Conservation (phyloP, 2,797 vertebrate genomes). For the Pangasius djambal region DNA sequence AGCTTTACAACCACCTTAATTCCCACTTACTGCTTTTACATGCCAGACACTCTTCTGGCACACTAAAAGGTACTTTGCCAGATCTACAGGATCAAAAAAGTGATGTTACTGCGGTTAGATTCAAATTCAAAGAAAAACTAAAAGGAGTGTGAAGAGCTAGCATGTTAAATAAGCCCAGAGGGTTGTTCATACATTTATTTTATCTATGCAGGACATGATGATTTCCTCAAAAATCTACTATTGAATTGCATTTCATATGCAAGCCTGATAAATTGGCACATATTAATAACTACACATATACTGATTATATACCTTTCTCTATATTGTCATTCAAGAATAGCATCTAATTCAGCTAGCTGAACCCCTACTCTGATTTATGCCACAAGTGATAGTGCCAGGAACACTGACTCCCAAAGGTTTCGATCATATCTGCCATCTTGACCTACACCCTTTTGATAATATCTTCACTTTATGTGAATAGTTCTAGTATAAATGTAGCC, state of each 20-base stretch:
- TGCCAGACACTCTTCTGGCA: constrained; percentile 21
- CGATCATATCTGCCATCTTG: neutral
- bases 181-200: neutral
- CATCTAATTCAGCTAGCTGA: neutral
- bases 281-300: neutral
- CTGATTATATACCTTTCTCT: neutral
- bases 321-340: neutral
- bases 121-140: neutral
- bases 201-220: neutral
- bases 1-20: neutral
- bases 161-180: neutral
- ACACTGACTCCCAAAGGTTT: neutral
- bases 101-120: neutral
- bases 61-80: neutral
- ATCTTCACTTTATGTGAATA: neutral
- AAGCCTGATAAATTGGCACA: neutral
- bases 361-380: neutral
- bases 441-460: neutral
- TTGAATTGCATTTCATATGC: neutral
- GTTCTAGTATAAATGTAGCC: neutral
- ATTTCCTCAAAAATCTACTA: no score
- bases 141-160: neutral
- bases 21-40: neutral
- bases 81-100: neutral
- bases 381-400: neutral